Evolutionary conservation across 2,113 vertebrate species (phyloP).

Genomic region (Malurus elegans): DNA sequence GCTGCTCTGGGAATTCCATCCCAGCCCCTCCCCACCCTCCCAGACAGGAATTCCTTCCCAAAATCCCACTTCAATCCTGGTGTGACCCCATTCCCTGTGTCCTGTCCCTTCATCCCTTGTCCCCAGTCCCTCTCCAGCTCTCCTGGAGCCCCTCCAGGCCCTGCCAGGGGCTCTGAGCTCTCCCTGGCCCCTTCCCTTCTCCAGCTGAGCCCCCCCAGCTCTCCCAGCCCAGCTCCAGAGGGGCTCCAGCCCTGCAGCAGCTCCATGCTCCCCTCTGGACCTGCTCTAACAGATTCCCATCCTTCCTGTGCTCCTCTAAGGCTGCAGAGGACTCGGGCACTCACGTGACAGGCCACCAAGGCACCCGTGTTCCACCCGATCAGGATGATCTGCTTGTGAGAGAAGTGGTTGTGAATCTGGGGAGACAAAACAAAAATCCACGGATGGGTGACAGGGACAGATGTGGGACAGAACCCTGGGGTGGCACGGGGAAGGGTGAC

Average conservation of each 20-base stretch:
- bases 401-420: conserved; percentile 94
- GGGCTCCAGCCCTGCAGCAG: background rate
- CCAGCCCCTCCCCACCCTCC: background rate
- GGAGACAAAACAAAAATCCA: background rate
- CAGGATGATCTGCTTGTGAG: conserved; percentile 92
- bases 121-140: background rate
- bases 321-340: background rate
- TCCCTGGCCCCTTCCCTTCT: background rate
- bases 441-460: background rate
- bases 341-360: conserved; percentile 93
- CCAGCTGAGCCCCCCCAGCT: background rate
- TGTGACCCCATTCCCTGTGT: background rate
- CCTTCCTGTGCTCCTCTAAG: no score
- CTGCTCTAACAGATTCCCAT: background rate
- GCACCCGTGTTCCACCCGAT: conserved; percentile 97
- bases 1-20: background rate
- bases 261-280: background rate
- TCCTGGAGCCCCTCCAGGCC: background rate
- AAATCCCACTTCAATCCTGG: rapidly evolving
- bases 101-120: background rate
- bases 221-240: background rate
- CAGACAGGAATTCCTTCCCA: background rate
- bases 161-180: background rate
- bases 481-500: background rate
- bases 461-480: rapidly evolving